phyloP scores from a whole-genome alignment of 2,113 vertebrate species.

The Percopsis transmontana region DNA sequence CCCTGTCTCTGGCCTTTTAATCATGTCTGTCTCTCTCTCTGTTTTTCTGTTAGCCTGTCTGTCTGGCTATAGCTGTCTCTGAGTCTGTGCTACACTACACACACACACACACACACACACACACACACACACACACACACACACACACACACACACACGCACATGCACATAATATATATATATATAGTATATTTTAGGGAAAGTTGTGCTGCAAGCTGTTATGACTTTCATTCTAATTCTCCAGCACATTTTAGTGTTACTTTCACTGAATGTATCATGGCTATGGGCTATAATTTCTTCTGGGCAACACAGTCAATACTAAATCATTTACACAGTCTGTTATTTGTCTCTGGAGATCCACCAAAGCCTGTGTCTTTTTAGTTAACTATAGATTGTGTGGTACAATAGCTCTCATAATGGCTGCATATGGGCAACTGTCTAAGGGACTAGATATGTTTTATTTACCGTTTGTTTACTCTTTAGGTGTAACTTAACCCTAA shows the following conservation, averaged over 20 bases:
- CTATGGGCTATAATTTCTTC: slow-evolving; percentile 4
- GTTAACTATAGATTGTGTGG: slow-evolving; percentile 25
- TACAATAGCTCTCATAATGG: slow-evolving; percentile 29
- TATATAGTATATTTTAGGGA: slow-evolving; percentile 32
- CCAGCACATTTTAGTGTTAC: not conserved
- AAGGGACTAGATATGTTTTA: not conserved
- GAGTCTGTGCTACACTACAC: not conserved
- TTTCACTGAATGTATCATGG: slow-evolving; percentile 5
- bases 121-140: not conserved
- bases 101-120: not conserved
- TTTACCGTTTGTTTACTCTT: not conserved
- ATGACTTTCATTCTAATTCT: not conserved
- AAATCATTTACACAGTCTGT: slow-evolving; percentile 25
- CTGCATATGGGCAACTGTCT: not conserved
- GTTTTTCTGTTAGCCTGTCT: not conserved
- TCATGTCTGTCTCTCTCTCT: not conserved
- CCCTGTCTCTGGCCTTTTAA: slow-evolving; percentile 3
- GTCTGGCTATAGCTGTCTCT: not conserved
- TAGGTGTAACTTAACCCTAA: not conserved
- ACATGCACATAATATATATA: not conserved
- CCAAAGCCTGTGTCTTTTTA: slow-evolving; percentile 16
- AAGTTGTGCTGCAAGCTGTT: slow-evolving; percentile 4
- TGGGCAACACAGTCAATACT: slow-evolving; percentile 32
- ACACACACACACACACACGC: not conserved
- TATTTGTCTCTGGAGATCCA: slow-evolving; percentile 31